Percentiles rank a stretch among this genome's conserved stretches.
Evolutionary conservation across 1,140 invertebrate genomes (phyloP).

Genomic region (Eriosoma lanigerum): DNA sequence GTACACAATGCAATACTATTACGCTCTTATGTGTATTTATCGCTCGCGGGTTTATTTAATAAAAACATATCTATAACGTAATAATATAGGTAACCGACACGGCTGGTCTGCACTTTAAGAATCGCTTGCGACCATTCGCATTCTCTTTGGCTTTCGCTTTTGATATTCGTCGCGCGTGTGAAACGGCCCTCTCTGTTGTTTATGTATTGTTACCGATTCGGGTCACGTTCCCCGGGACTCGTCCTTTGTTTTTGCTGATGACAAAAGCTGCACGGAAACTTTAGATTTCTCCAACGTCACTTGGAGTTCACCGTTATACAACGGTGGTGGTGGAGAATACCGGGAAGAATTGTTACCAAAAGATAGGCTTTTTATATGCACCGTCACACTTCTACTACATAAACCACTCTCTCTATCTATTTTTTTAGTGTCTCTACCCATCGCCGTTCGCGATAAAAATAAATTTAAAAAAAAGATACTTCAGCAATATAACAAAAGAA

Average conservation of each 20-base stretch:
- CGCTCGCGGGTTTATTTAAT: too few species aligned
- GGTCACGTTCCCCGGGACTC: conserved; percentile 28
- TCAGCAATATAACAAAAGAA: too few species aligned
- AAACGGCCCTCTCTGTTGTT: conserved; percentile 1
- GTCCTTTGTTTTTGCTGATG: conserved; percentile 51
- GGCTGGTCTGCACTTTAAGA: background rate
- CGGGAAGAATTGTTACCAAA: background rate
- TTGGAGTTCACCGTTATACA: background rate
- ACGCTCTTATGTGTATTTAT: too few species aligned
- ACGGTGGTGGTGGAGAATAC: background rate
- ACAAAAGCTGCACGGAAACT: conserved; percentile 45
- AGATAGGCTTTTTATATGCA: background rate
- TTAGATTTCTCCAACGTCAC: conserved; percentile 38
- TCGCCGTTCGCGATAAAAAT: too few species aligned
- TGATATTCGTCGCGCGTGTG: conserved; percentile 41
- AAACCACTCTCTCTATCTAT: background rate
- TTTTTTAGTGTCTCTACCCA: too few species aligned
- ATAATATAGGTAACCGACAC: background rate
- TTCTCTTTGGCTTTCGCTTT: too few species aligned
- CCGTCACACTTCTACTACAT: background rate
- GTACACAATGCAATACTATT: too few species aligned
- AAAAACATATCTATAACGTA: too few species aligned
- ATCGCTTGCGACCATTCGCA: background rate
- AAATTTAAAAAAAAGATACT: too few species aligned
- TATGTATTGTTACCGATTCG: conserved; percentile 27